phyloP scores from a whole-genome alignment of 2,113 vertebrate species.

The Leucoraja erinaceus region DNA sequence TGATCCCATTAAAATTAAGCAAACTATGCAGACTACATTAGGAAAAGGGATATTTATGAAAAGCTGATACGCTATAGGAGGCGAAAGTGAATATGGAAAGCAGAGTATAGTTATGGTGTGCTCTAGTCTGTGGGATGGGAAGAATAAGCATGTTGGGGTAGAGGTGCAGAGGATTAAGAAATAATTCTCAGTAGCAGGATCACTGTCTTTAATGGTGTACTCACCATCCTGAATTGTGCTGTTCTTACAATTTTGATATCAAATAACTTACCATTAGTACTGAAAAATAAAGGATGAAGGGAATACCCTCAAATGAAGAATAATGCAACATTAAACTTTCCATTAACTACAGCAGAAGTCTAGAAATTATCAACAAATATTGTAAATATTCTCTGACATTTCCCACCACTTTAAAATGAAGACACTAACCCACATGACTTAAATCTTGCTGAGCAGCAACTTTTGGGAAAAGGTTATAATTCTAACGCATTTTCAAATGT shows the following conservation, averaged over 20 bases:
- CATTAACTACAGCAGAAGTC: background rate
- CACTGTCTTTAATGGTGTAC: background rate
- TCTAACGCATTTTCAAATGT: background rate
- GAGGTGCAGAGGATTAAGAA: background rate
- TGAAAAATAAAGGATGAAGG: constrained; percentile 24
- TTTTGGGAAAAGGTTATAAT: background rate
- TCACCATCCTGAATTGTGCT: background rate
- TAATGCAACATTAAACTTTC: background rate
- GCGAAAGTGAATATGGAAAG: background rate
- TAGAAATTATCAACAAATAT: background rate
- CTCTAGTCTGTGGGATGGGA: background rate
- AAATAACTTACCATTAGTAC: constrained; percentile 10
- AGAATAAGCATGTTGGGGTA: background rate
- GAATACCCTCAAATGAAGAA: no score
- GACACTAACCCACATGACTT: background rate
- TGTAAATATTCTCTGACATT: background rate
- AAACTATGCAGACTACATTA: background rate
- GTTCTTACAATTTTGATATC: background rate
- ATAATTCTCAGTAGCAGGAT: constrained; percentile 8
- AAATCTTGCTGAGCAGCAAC: background rate
- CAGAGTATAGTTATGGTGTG: no score
- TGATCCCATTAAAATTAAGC: constrained; percentile 15
- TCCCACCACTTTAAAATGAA: background rate
- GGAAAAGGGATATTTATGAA: background rate
- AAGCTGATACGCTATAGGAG: background rate